phyloP scores from a whole-genome alignment of 2,888 invertebrate genomes.

The Xestia sexstrigata region DNA sequence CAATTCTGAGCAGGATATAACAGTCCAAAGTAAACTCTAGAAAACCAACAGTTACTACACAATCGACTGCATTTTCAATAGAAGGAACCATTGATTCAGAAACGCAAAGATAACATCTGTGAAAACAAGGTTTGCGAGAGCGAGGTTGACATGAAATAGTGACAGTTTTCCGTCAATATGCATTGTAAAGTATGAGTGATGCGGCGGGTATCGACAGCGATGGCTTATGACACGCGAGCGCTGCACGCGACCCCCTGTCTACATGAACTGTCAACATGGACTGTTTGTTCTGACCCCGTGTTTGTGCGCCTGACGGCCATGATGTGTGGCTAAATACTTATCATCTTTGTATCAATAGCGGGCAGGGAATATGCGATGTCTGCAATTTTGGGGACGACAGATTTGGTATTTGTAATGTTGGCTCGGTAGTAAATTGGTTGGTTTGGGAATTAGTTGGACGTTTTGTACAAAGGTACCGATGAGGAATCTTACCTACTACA shows the following conservation, averaged over 20 bases:
- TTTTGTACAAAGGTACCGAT: not conserved
- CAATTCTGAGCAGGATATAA: conserved; percentile 21
- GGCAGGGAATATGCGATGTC: conserved; percentile 16
- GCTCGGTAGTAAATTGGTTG: not conserved
- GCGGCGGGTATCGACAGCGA: conserved; percentile 48
- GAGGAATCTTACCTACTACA: too few relatives aligned
- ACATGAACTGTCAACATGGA: conserved; percentile 48
- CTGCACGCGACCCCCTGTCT: conserved; percentile 47
- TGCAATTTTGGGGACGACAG: conserved; percentile 7
- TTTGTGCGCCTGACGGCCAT: conserved; percentile 29
- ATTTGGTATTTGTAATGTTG: conserved; percentile 10
- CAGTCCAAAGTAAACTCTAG: conserved; percentile 7
- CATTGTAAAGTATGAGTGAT: conserved; percentile 66
- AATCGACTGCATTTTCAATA: conserved; percentile 49
- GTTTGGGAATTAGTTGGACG: not conserved
- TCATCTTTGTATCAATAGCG: conserved; percentile 47
- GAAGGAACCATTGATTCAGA: conserved; percentile 57
- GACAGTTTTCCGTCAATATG: conserved; percentile 65
- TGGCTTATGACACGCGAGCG: conserved; percentile 56
- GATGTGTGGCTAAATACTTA: conserved; percentile 43
- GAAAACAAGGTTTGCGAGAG: conserved; percentile 56
- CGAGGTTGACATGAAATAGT: conserved; percentile 64
- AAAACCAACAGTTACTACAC: conserved; percentile 17
- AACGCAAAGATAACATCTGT: conserved; percentile 55
- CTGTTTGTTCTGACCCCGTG: conserved; percentile 56